These are phyloP conservation scores for Drosophila putrida DNA, from an alignment of 2,888 invertebrate genomes.

Conservation along the genomic window DNA sequence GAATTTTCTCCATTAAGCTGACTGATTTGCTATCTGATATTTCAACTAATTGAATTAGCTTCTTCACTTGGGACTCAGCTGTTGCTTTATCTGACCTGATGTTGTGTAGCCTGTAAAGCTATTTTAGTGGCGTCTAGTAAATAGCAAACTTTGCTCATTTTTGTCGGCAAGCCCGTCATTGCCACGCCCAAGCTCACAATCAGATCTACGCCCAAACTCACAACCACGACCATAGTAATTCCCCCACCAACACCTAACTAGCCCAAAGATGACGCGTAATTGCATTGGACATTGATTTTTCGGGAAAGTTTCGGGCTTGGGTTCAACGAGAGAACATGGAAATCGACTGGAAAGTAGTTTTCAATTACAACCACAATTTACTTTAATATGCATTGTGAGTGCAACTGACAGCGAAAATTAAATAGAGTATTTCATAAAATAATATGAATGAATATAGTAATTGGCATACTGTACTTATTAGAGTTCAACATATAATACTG, in stretches of 20 bases:
- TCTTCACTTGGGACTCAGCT: slow-evolving; percentile 14
- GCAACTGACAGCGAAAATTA: slow-evolving; percentile 26
- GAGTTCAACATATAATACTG: slow-evolving; percentile 1
- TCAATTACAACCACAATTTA: slow-evolving; percentile 52
- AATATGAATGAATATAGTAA: slow-evolving; percentile 21
- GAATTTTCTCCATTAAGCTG: neutral
- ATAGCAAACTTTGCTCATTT: slow-evolving; percentile 17
- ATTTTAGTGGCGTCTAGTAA: neutral
- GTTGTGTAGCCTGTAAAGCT: neutral
- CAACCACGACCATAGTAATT: neutral
- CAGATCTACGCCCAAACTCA: neutral
- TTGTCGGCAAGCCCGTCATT: neutral
- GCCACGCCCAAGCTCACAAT: neutral
- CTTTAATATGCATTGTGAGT: slow-evolving; percentile 12
- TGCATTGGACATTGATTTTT: slow-evolving; percentile 50
- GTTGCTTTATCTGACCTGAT: slow-evolving; percentile 1
- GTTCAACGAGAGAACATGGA: slow-evolving; percentile 35
- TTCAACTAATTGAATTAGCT: slow-evolving; percentile 4
- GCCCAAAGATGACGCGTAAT: slow-evolving; percentile 30
- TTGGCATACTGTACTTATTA: slow-evolving; percentile 8
- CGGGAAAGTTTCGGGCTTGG: slow-evolving; percentile 9
- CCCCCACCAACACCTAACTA: neutral
- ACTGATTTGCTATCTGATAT: neutral
- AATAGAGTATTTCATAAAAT: slow-evolving; percentile 35
- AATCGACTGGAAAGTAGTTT: slow-evolving; percentile 76